Evolutionary conservation across 2,797 vertebrate species (phyloP).

Genomic region (Acrossocheilus wenchowensis): DNA sequence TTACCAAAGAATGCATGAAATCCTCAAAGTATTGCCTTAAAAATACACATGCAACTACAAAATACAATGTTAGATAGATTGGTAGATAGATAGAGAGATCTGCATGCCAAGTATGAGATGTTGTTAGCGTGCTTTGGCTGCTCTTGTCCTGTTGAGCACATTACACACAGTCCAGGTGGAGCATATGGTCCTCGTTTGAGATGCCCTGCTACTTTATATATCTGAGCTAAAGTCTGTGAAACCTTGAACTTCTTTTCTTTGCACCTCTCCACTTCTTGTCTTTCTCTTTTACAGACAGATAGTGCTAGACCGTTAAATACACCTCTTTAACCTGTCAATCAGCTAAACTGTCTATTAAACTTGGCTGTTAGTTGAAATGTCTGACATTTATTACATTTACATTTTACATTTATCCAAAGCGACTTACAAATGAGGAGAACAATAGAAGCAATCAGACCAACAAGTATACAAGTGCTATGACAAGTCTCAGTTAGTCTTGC

Average conservation of each 20-base stretch:
- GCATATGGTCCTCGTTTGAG: conserved; percentile 53
- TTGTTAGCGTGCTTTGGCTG: conserved; percentile 16
- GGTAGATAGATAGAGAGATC: not conserved
- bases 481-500: too few relatives aligned
- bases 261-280: conserved; percentile 10
- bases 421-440: too few relatives aligned
- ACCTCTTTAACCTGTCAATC: not conserved
- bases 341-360: not conserved
- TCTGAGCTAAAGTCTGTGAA: conserved; percentile 43
- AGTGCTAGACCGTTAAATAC: not conserved
- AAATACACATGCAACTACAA: not conserved
- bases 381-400: not conserved
- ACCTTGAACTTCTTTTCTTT: conserved; percentile 43
- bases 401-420: too few relatives aligned
- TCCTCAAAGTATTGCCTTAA: not conserved
- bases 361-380: not conserved
- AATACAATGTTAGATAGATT: not conserved
- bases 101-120: not conserved
- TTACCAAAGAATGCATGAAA: not conserved
- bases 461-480: too few relatives aligned
- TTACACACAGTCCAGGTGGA: conserved; percentile 42
- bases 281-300: conserved; percentile 10
- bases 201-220: conserved; percentile 46
- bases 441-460: too few relatives aligned
- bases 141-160: conserved; percentile 5